These are phyloP conservation scores for Podiceps cristatus DNA, from an alignment of 2,113 vertebrate genomes.

Conservation along the genomic window DNA sequence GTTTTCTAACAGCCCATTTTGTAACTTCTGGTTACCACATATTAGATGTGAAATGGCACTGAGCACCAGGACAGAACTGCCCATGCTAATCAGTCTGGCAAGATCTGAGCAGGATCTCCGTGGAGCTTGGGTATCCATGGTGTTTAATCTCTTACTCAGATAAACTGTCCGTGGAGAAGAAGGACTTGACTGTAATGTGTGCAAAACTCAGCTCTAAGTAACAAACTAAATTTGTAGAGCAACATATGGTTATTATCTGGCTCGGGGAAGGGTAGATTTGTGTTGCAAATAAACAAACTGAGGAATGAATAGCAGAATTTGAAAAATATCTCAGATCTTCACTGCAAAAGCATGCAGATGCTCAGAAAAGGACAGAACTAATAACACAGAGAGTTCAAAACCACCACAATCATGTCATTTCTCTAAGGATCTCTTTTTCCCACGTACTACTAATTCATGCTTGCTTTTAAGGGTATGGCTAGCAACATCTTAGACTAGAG, in stretches of 20 bases:
- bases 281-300: background rate
- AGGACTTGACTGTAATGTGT: background rate
- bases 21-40: background rate
- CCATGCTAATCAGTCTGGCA: rapidly evolving
- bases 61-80: background rate
- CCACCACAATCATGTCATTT: background rate
- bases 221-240: background rate
- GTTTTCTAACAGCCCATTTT: background rate
- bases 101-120: background rate
- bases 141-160: background rate
- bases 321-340: background rate
- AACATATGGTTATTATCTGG: background rate
- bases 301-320: background rate
- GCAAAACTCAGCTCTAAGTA: background rate
- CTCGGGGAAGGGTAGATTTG: background rate
- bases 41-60: background rate
- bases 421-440: background rate
- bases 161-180: background rate
- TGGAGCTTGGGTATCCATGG: background rate
- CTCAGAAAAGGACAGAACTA: background rate
- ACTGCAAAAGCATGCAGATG: background rate
- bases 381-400: background rate
- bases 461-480: background rate
- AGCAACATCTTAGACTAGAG: background rate
- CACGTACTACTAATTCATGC: background rate